phyloP scores from a whole-genome alignment of 2,113 vertebrate genomes.

The Macrotis lagotis region DNA sequence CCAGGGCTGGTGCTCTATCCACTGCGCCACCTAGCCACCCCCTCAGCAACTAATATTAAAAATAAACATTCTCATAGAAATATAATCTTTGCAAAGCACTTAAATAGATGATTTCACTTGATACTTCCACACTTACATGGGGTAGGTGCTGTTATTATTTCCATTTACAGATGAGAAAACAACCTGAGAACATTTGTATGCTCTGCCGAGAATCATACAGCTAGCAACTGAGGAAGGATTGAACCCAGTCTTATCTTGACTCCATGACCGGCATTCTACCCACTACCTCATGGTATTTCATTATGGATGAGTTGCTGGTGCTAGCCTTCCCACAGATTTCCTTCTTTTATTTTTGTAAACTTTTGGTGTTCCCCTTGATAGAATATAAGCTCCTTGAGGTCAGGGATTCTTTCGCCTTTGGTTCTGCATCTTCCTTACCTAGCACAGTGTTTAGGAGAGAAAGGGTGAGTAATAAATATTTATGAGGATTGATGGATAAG shows the following conservation, averaged over 20 bases:
- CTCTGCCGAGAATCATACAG: background rate
- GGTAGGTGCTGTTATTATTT: background rate
- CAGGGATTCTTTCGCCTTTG: background rate
- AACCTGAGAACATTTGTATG: background rate
- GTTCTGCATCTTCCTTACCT: background rate
- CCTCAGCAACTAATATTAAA: background rate
- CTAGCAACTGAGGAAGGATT: background rate
- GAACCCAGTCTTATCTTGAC: too few species aligned
- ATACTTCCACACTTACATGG: background rate
- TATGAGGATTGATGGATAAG: background rate
- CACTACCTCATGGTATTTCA: too few species aligned
- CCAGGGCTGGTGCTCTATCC: too few species aligned
- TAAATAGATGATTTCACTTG: background rate
- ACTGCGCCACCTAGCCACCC: too few species aligned
- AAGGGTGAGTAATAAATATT: background rate
- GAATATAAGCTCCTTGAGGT: background rate
- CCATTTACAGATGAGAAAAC: background rate
- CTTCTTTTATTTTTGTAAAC: background rate
- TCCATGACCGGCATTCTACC: background rate
- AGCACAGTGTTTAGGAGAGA: background rate
- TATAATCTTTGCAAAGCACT: background rate
- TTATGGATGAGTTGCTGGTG: background rate
- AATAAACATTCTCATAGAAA: too few species aligned
- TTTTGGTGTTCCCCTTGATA: background rate
- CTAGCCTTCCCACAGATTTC: background rate